phyloP scores from a whole-genome alignment of 2,113 vertebrate genomes.

The Lepus timidus region DNA sequence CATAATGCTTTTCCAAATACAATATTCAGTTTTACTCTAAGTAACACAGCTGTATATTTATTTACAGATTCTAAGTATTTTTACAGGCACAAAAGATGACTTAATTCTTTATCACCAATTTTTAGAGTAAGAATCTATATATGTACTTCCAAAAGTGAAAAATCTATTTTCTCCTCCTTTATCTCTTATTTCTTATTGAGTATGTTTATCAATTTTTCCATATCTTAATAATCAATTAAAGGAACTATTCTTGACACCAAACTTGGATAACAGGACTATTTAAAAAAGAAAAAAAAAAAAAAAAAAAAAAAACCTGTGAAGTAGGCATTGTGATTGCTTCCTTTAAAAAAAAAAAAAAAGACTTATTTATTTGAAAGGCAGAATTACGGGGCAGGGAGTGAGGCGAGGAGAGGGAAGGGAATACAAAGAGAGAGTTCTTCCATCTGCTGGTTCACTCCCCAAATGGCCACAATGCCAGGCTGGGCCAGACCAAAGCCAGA shows the following conservation, averaged over 20 bases:
- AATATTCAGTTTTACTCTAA: constrained; percentile 28
- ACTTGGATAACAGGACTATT: neutral
- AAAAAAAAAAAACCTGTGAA: too few relatives aligned
- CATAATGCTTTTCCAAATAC: constrained; percentile 9
- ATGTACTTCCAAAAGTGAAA: constrained; percentile 7
- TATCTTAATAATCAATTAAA: neutral
- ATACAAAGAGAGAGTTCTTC: too few relatives aligned
- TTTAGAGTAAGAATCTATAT: neutral
- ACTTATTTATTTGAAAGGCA: too few relatives aligned
- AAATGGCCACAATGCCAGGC: too few relatives aligned
- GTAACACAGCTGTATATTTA: neutral
- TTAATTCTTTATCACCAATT: constrained; percentile 40
- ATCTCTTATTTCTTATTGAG: neutral
- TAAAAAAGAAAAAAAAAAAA: too few relatives aligned
- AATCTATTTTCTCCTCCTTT: neutral
- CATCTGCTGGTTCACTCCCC: too few relatives aligned
- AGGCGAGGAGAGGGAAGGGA: too few relatives aligned
- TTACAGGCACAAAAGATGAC: neutral
- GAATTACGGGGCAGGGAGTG: too few relatives aligned
- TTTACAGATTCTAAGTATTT: neutral
- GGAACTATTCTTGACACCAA: neutral
- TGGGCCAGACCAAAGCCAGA: too few relatives aligned
- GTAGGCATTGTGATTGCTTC: too few relatives aligned
- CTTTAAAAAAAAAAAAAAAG: too few relatives aligned
- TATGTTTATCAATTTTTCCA: neutral